Conservation (phyloP, 2,888 invertebrate genomes). For the Hyposoter didymator region DNA sequence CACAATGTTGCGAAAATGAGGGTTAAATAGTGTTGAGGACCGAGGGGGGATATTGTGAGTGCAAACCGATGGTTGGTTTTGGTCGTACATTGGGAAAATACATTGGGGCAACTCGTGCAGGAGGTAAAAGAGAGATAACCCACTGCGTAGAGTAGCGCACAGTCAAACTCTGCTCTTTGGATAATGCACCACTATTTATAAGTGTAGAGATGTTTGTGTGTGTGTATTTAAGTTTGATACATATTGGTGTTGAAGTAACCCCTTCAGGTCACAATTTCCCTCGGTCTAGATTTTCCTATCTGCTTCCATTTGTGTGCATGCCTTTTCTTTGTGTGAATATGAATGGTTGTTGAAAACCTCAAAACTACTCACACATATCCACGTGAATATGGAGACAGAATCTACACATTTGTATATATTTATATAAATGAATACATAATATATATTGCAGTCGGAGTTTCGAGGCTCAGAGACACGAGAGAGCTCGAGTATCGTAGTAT, state of each 20-base stretch:
- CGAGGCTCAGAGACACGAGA: slow-evolving; percentile 42
- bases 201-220: not conserved
- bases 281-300: slow-evolving; percentile 36
- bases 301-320: slow-evolving; percentile 27
- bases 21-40: slow-evolving; percentile 47
- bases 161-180: slow-evolving; percentile 32
- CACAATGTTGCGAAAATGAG: slow-evolving; percentile 25
- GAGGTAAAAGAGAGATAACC: slow-evolving; percentile 1
- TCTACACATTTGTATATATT: not conserved
- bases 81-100: not conserved
- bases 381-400: not conserved
- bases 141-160: not conserved
- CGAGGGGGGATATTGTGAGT: slow-evolving; percentile 2
- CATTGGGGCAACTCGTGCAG: not conserved
- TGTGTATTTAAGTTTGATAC: slow-evolving; percentile 15
- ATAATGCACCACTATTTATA: slow-evolving; percentile 32
- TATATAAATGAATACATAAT: slow-evolving; percentile 8
- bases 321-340: slow-evolving; percentile 49
- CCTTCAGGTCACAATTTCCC: slow-evolving; percentile 29
- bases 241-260: slow-evolving; percentile 33
- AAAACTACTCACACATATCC: slow-evolving; percentile 9
- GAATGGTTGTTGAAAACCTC: slow-evolving; percentile 31
- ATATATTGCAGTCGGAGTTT: slow-evolving; percentile 12
- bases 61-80: not conserved
- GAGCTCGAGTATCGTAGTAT: slow-evolving; percentile 56